Percentiles rank a stretch among this genome's conserved stretches.
Evolutionary conservation across 2,888 invertebrate species (phyloP).

Genomic region (Coremacera marginata): DNA sequence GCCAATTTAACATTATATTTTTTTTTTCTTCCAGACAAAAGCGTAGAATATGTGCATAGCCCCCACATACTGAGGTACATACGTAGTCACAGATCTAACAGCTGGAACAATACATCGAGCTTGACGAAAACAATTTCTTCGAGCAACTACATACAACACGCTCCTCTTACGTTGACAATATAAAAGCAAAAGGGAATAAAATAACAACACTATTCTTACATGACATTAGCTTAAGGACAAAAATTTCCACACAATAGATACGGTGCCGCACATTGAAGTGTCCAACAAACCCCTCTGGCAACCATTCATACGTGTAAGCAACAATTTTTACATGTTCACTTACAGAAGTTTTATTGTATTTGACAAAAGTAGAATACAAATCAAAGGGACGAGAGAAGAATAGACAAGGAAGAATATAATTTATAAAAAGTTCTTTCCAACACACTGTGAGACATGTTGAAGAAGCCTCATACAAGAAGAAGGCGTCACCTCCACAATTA

Average conservation of each 20-base stretch:
- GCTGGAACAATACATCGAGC: constrained; percentile 2
- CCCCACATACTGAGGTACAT: neutral
- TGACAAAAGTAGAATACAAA: neutral
- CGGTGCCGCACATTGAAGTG: constrained; percentile 6
- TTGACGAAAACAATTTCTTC: constrained; percentile 3
- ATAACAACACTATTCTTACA: constrained; percentile 7
- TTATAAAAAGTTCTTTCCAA: neutral
- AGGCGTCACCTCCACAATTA: constrained; percentile 5
- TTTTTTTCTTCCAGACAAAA: constrained; percentile 2
- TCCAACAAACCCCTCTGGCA: constrained; percentile 2
- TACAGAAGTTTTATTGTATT: neutral
- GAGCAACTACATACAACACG: neutral
- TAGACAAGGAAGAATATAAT: neutral
- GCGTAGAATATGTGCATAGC: neutral
- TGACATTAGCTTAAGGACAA: constrained; percentile 19
- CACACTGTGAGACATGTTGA: neutral
- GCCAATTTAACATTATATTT: constrained; percentile 2
- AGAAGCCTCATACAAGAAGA: neutral
- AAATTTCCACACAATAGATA: constrained; percentile 20
- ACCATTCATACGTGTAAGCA: constrained; percentile 26
- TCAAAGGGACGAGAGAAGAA: neutral
- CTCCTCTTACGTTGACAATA: neutral
- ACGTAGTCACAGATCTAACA: neutral
- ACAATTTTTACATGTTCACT: constrained; percentile 18
- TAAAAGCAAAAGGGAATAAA: neutral